Evolutionary conservation across 2,888 invertebrate genomes (phyloP), one percentile per base, ranked within the genome.

Genomic region (Thereva unica): DNA sequence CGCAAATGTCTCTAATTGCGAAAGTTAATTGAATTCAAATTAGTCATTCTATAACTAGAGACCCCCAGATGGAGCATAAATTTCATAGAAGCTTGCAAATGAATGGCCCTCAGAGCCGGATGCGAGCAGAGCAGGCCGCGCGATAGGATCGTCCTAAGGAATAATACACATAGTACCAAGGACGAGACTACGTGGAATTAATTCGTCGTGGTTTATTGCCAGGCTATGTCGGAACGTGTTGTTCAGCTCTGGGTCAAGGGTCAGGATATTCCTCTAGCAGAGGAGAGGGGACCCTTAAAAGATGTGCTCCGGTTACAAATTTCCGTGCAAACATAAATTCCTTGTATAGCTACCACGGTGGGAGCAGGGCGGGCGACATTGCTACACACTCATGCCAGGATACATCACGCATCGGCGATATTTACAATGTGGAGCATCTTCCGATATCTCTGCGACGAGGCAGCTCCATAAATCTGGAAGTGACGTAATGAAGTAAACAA

Each of bases 11-110:
- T 38, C 53, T 53, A 53, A 53, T 53, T 53, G 38, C 37, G 38
- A 50, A 53, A 53, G 53, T 53, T 53, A 53, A 53, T 53, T 53
- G 38, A 53, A 53, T 53, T 53, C 53, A 53, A 53, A 53, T 38
- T 53, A 53, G 37, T 38, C 38, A n/a, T 53, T 35, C 37, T 38
- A 38, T 53, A 53, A 53, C 38, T 53, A 38, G 53, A 53, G 10
- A 38, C 23, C 53, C 53, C 37, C 53, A 37, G 9, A 53, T 53
- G 53, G 38, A 10, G 4, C 10, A 34, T 4, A 34, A 23, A 23
- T 23, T 23, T 23, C 23, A 23, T 23, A 23, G 23, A 23, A 23
- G 23, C 23, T 23, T 23, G 23, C 23, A 23, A 23, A 23, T 23
- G 23, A 23, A 23, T 23, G 23, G 23, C 23, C 23, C 23, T 2